Evolutionary conservation across 1,140 invertebrate genomes (phyloP), one percentile per base, ranked within the genome.

Genomic region (Schlechtendalia chinensis): DNA sequence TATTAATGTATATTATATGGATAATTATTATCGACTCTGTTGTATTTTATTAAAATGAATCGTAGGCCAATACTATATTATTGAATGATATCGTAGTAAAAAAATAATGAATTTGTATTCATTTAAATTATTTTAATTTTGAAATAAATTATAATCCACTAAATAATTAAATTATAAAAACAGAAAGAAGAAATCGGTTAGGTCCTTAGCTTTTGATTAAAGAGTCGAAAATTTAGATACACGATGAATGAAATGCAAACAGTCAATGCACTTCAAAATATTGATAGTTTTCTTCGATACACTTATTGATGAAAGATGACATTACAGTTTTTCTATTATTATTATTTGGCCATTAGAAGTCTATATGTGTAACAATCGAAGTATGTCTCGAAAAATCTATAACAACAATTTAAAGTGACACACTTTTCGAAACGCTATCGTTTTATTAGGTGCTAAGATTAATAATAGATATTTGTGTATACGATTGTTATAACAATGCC

Each of bases 391-490:
- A 71, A 71, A 27, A 53, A 71, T 50, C 45, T 50, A 50, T 71
- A 71, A 29, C 67, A 24, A 17, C 47, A 29, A 53, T 53, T 71
- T 24, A 17, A 53, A 71, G 19, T 53, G 69, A 53, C 45, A 71
- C 24, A 71, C 69, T 71, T 71, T 29, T 29, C 6, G 47, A 53
- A 71, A 71, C 11, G 22, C 22, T 53, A 53, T 71, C 69, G 50
- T 71, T 71, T 71, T 71, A 71, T 71, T 71, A 27, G 17, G 47
- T n/a, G 47, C 29, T 53, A 53, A 71, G 47, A 71, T 54, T 71
- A 53, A 71, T 71, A 71, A 53, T 53, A 71, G 69, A 71, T 71
- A 71, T 71, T 53, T 53, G 50, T 17, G 47, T 39, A 53, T 16
- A 71, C 24, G 45, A 71, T 53, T 71, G 17, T 54, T 71, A 29